Evolutionary conservation across 2,888 invertebrate genomes (phyloP).

Genomic region (Agapetus fuscipes): DNA sequence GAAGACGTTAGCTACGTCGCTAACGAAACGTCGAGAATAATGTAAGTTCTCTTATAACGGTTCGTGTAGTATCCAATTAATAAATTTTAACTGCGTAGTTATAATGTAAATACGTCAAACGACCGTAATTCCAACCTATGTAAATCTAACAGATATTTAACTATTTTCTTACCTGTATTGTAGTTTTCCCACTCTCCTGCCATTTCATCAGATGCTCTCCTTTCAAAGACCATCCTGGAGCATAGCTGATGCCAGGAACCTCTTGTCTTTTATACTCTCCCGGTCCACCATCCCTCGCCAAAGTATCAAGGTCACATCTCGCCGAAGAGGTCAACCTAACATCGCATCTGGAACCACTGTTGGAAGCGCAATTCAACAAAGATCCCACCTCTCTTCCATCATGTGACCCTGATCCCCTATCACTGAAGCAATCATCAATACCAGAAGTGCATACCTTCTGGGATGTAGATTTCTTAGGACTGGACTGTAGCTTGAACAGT

Average conservation of each 20-base stretch:
- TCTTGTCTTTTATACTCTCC: slow-evolving; percentile 20
- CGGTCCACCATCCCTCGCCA: neutral
- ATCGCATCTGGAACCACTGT: slow-evolving; percentile 40
- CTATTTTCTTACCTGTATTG: slow-evolving; percentile 45
- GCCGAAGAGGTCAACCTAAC: slow-evolving; percentile 4
- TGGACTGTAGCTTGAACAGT: slow-evolving; percentile 11
- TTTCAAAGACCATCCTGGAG: slow-evolving; percentile 52
- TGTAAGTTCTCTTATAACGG: too few species aligned
- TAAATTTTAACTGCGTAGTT: too few species aligned
- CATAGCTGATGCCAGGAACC: slow-evolving; percentile 47
- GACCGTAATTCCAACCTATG: too few species aligned
- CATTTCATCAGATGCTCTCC: slow-evolving; percentile 53
- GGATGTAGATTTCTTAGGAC: slow-evolving; percentile 9
- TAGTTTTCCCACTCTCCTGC: slow-evolving; percentile 50
- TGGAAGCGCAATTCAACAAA: slow-evolving; percentile 20
- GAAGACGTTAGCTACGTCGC: too few species aligned
- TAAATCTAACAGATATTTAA: too few species aligned
- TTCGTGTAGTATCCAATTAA: too few species aligned
- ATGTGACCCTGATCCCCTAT: neutral
- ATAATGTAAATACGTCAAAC: too few species aligned
- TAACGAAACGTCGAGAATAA: too few species aligned
- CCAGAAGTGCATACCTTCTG: slow-evolving; percentile 1
- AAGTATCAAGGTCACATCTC: slow-evolving; percentile 1
- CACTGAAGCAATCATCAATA: slow-evolving; percentile 1
- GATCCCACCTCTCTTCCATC: neutral